Percentiles rank a stretch among this genome's conserved stretches.
Conservation (phyloP, 2,888 invertebrate species). For the Hipparchia sbordonii region DNA sequence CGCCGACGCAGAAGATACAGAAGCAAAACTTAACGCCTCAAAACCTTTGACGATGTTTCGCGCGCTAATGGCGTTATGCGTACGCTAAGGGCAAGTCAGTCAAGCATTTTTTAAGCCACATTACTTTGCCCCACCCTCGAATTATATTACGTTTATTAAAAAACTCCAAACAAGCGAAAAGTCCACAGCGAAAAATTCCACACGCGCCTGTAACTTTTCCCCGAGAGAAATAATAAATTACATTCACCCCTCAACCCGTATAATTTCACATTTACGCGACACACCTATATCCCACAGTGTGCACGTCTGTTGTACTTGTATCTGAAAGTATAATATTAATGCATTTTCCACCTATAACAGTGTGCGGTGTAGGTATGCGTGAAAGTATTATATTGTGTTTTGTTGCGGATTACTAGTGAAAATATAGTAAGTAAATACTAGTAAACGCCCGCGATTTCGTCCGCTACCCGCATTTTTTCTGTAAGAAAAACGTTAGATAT, state of each 20-base stretch:
- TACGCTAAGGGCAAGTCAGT: too few relatives aligned
- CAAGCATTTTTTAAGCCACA: neutral
- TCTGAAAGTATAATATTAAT: slow-evolving; percentile 11
- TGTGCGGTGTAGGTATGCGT: too few relatives aligned
- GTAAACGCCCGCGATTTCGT: too few relatives aligned
- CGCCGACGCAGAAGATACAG: too few relatives aligned
- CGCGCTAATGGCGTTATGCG: too few relatives aligned
- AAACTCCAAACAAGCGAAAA: slow-evolving; percentile 19
- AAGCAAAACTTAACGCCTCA: too few relatives aligned
- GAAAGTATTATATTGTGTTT: too few relatives aligned
- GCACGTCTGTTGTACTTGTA: slow-evolving; percentile 11
- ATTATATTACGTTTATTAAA: slow-evolving; percentile 17
- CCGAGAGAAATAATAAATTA: slow-evolving; percentile 45
- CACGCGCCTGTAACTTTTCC: slow-evolving; percentile 36
- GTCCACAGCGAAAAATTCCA: slow-evolving; percentile 21
- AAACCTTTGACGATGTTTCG: too few relatives aligned
- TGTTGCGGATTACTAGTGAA: too few relatives aligned
- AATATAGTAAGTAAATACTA: too few relatives aligned
- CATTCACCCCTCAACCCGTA: slow-evolving; percentile 37
- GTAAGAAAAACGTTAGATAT: too few relatives aligned
- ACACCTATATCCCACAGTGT: slow-evolving; percentile 24
- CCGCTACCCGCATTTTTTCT: too few relatives aligned
- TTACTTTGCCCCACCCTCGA: neutral
- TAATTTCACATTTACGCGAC: slow-evolving; percentile 43
- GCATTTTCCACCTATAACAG: neutral